Evolutionary conservation across 2,113 vertebrate genomes (phyloP).

Genomic region (Tyto alba): DNA sequence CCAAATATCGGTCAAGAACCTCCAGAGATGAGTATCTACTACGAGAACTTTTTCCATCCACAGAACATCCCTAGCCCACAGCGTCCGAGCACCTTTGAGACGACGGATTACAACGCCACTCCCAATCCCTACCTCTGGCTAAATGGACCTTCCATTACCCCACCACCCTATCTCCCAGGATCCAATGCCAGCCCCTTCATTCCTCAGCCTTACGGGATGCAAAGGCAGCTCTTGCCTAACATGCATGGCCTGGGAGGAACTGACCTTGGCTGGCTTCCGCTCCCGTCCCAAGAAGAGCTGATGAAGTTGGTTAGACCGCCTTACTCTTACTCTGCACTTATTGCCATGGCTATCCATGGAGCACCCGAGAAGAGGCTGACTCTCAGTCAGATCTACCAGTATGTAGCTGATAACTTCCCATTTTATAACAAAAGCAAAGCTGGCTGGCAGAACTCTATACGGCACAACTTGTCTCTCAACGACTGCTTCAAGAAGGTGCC

Average conservation of each 20-base stretch:
- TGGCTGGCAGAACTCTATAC: slow-evolving; percentile 95
- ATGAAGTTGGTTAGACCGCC: slow-evolving; percentile 97
- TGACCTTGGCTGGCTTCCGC: slow-evolving; percentile 93
- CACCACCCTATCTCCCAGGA: slow-evolving; percentile 81
- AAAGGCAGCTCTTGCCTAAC: slow-evolving; percentile 87
- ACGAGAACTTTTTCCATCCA: slow-evolving; percentile 92
- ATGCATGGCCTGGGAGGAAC: slow-evolving; percentile 76
- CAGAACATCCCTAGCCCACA: slow-evolving; percentile 91
- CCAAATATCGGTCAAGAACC: slow-evolving; percentile 94
- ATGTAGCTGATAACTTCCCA: slow-evolving; percentile 96
- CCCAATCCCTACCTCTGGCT: slow-evolving; percentile 96
- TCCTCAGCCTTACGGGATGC: slow-evolving; percentile 91
- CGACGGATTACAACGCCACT: slow-evolving; percentile 81
- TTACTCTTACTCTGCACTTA: slow-evolving; percentile 97
- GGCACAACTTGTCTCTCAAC: slow-evolving; percentile 91
- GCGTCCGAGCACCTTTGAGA: slow-evolving; percentile 87
- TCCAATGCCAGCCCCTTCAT: slow-evolving; percentile 82
- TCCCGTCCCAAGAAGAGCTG: slow-evolving; percentile 95
- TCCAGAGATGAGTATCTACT: slow-evolving; percentile 92
- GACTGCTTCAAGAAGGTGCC: slow-evolving; percentile 99
- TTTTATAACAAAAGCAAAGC: slow-evolving; percentile 99
- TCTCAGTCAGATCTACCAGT: slow-evolving; percentile 98
- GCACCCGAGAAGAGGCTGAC: slow-evolving; percentile 91
- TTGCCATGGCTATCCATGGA: slow-evolving; percentile 98
- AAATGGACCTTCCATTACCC: slow-evolving; percentile 87